Conservation (phyloP, 2,113 vertebrate species). For the Microcebus tavaratra region DNA sequence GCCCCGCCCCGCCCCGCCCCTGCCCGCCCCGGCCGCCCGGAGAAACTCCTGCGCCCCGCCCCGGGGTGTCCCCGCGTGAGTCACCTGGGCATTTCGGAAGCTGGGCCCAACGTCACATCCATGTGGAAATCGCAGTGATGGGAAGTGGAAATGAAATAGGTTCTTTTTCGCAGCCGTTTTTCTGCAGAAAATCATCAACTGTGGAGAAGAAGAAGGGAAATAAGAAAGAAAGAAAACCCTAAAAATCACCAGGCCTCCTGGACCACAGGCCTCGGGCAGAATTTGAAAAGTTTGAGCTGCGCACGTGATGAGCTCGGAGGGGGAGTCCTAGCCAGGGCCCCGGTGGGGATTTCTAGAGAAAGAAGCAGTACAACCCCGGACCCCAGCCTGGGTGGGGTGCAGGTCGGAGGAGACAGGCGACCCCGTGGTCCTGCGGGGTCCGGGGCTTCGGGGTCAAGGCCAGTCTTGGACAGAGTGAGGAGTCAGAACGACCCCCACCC, state of each 20-base stretch:
- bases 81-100: slow-evolving; percentile 79
- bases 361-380: background rate
- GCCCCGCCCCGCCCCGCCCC: background rate
- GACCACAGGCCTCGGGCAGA: background rate
- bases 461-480: background rate
- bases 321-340: background rate
- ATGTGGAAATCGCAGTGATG: slow-evolving; percentile 81
- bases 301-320: background rate
- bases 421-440: background rate
- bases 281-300: background rate
- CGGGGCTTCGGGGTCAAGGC: background rate
- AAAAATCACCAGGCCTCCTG: slow-evolving; percentile 47
- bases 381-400: background rate
- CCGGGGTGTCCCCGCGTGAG: slow-evolving; percentile 78
- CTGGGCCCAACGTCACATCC: slow-evolving; percentile 74
- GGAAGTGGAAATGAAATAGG: slow-evolving; percentile 76
- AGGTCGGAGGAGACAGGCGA: background rate
- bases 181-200: slow-evolving; percentile 75
- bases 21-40: rapidly evolving
- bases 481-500: background rate
- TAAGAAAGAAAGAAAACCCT: slow-evolving; percentile 72
- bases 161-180: slow-evolving; percentile 68
- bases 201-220: slow-evolving; percentile 67
- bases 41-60: slow-evolving; percentile 60
- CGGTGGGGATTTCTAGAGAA: background rate